Evolutionary conservation across 35 echinoderm and acorn worm genomes (phyloP).

Genomic region (Stichopus chloronotus): DNA sequence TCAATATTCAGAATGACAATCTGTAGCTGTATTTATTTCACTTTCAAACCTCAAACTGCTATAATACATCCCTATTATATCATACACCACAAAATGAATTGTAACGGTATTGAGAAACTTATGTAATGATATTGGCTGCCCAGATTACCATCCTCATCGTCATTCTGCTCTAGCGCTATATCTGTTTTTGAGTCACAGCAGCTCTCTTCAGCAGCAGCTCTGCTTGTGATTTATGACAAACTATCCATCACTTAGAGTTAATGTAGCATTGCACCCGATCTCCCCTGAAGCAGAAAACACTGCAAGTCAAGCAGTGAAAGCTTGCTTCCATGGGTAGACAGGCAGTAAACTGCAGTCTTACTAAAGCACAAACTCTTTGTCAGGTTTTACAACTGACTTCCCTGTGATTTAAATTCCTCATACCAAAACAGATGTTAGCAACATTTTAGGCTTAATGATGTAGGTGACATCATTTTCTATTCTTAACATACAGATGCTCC

Average conservation of each 20-base stretch:
- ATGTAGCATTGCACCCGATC: constrained; percentile 42
- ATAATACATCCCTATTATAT: too few species aligned
- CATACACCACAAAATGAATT: too few species aligned
- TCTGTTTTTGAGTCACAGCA: neutral
- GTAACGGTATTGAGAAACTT: too few species aligned
- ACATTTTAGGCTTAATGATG: neutral
- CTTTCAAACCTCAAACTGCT: too few species aligned
- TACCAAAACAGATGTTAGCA: constrained; percentile 31
- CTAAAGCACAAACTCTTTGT: neutral
- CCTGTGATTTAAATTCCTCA: constrained; percentile 48
- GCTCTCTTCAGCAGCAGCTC: neutral
- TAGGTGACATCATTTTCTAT: constrained; percentile 21
- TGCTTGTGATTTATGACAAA: constrained; percentile 16
- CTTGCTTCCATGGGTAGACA: neutral
- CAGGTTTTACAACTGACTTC: neutral
- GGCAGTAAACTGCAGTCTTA: neutral
- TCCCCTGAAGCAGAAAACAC: constrained; percentile 39
- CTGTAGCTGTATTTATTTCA: too few species aligned
- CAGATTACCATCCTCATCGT: too few species aligned
- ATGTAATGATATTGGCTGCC: too few species aligned
- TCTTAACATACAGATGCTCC: constrained; percentile 3
- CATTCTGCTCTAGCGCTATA: neutral
- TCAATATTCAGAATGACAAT: too few species aligned
- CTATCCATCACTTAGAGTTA: constrained; percentile 40
- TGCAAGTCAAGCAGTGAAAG: constrained; percentile 42